Conservation (phyloP, 30 jellyfish, hydroid and myxozoan genomes). For the Hydractinia symbiolongicarpus region DNA sequence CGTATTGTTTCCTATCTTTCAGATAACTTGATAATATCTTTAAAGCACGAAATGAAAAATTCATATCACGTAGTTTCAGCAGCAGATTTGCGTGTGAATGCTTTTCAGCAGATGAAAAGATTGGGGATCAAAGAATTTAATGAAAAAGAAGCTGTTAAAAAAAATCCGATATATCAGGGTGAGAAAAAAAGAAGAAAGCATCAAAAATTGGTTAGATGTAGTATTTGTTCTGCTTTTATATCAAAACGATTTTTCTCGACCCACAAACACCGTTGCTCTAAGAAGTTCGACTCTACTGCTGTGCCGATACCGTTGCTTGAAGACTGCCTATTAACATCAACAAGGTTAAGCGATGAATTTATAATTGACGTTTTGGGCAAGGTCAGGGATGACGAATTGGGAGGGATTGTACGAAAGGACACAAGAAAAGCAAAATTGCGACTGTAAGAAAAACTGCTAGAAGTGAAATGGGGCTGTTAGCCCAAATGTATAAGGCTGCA, state of each 20-base stretch:
- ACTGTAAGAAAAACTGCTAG: slow-evolving; percentile 1
- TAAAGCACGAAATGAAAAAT: too few relatives aligned
- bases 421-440: slow-evolving; percentile 4
- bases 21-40: too few relatives aligned
- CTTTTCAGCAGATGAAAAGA: not conserved
- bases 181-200: slow-evolving; percentile 9
- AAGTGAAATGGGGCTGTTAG: not conserved
- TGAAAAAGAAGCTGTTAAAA: slow-evolving; percentile 10
- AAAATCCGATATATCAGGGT: slow-evolving; percentile 5
- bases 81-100: not conserved
- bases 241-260: not conserved
- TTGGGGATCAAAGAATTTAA: not conserved
- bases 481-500: not conserved
- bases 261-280: slow-evolving; percentile 1
- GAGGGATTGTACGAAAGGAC: not conserved
- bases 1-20: too few relatives aligned
- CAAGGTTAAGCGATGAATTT: not conserved
- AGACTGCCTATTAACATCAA: not conserved
- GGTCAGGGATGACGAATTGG: slow-evolving; percentile 7
- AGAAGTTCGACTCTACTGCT: not conserved
- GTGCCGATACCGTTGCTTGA: not conserved
- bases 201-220: not conserved
- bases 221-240: slow-evolving; percentile 6
- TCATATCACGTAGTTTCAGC: too few relatives aligned
- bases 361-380: not conserved